Conservation (phyloP, 2,888 invertebrate genomes). For the Pecten maximus region DNA sequence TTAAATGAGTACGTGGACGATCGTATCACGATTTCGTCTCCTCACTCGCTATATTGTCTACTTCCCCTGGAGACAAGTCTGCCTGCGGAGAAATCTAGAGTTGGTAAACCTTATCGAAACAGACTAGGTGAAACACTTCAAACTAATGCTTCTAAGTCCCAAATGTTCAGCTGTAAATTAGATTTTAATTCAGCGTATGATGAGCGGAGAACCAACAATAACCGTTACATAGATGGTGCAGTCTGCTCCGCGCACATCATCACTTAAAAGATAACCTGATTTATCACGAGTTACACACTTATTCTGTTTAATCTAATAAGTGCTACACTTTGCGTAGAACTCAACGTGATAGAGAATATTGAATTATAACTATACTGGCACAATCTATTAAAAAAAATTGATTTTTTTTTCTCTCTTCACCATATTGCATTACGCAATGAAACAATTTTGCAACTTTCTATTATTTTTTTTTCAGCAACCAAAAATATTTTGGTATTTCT, state of each 20-base stretch:
- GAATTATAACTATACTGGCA: neutral
- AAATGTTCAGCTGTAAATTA: constrained; percentile 6
- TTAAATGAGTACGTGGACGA: neutral
- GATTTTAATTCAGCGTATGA: neutral
- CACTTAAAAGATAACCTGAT: neutral
- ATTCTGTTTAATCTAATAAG: constrained; percentile 1
- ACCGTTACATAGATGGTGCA: neutral
- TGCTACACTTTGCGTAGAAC: neutral
- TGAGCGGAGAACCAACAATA: neutral
- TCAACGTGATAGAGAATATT: constrained; percentile 18
- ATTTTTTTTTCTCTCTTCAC: neutral
- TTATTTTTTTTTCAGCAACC: neutral
- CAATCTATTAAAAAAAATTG: neutral
- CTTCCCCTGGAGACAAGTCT: neutral
- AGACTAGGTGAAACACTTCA: constrained; percentile 13
- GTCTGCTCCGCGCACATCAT: neutral
- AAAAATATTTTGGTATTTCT: neutral
- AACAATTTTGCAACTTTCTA: neutral
- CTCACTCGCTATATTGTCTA: neutral
- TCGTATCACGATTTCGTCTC: neutral
- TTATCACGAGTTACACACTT: neutral
- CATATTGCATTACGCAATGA: neutral
- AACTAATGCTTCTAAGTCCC: neutral
- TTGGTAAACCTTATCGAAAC: neutral
- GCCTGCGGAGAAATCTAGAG: neutral